These are phyloP conservation scores for Zoroaster sp. DNA, from an alignment of 53 echinoderm and acorn worm genomes.

Conservation along the genomic window DNA sequence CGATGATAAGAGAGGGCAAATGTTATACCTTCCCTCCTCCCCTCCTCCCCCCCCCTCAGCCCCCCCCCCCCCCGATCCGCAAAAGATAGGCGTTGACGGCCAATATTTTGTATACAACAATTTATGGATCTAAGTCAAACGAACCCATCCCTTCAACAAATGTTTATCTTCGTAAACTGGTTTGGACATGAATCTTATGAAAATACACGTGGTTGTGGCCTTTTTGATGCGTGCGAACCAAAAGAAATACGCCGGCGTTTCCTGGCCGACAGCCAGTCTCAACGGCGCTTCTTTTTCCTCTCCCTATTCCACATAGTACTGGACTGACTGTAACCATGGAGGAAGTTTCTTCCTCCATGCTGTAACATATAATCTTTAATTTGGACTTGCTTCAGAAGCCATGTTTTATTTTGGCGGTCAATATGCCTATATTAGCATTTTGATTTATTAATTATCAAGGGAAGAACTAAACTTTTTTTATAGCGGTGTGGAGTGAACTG, in stretches of 20 bases:
- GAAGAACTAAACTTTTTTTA: not conserved
- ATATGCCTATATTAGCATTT: not conserved
- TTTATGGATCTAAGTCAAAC: too few relatives aligned
- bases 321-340: not conserved
- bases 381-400: not conserved
- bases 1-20: too few relatives aligned
- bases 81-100: too few relatives aligned
- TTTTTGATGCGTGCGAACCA: not conserved
- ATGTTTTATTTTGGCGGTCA: not conserved
- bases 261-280: not conserved
- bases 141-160: too few relatives aligned
- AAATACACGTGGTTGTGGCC: not conserved
- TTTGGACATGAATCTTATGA: too few relatives aligned
- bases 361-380: not conserved
- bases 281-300: slow-evolving; percentile 21
- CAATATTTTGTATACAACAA: too few relatives aligned
- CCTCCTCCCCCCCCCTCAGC: too few relatives aligned
- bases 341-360: too few relatives aligned
- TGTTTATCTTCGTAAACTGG: too few relatives aligned
- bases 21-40: too few relatives aligned
- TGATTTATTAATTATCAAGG: not conserved
- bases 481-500: slow-evolving; percentile 4
- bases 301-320: not conserved
- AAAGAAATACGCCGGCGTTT: not conserved
- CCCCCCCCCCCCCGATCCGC: too few relatives aligned